Evolutionary conservation across 1,140 invertebrate genomes (phyloP), one percentile per base, ranked within the genome.

Genomic region (Spodoptera frugiperda): DNA sequence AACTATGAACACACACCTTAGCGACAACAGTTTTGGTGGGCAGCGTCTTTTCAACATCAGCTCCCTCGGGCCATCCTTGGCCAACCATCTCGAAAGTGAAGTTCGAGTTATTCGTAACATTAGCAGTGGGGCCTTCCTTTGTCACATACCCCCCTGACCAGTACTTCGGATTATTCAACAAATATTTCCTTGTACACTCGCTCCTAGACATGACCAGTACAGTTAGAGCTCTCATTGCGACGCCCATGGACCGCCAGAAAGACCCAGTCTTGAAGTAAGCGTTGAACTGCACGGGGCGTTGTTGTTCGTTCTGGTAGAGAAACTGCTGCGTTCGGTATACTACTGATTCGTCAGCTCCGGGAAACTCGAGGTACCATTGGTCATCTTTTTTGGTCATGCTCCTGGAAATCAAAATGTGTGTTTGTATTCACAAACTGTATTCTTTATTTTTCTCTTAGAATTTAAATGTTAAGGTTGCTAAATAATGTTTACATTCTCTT

Each of bases 261-360:
- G 94, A 94, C 71, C 86, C 82, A n/a, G 96, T 88, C 2, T 91
- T 94, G 2, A 97, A 55, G 85, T 97, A 97, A 1, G 95, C 95
- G 57, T 95, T 94, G 84, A 88, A 89, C 54, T 91, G 97, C 2
- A 96, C 94, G 1, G 98, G 98, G 17, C 96, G 95, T 79, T 96
- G 95, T 65, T 97, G 95, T 10, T 97, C 95, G 3, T 95, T 91
- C 30, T 97, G 95, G 84, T 96, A 97, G 3, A 97, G 95, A 86
- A 95, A 96, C 55, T 96, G 95, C 82, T 98, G 97, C 0, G 97
- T 96, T 21, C 98, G 95, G 68, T 96, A 87, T 3, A 97, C 96
- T 9, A 99, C 96, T 8, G 97, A 96, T 73, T 95, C 95, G 94
- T 99, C 98, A 21, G 97, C 95, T 9, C 97, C 97, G 0, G 95